phyloP scores from a whole-genome alignment of 2,113 vertebrate species.

The Brachypteracias leptosomus region DNA sequence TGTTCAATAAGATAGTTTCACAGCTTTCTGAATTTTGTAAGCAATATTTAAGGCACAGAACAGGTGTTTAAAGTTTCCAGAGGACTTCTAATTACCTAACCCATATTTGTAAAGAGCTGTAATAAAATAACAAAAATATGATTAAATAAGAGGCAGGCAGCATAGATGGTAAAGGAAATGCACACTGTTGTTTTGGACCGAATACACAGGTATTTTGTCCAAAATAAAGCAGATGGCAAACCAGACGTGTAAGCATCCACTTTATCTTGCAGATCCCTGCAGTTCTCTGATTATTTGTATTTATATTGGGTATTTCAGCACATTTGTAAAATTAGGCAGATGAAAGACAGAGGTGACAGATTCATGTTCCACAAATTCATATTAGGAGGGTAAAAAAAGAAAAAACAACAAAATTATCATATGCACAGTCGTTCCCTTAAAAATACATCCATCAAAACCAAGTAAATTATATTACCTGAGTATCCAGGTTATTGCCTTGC shows the following conservation, averaged over 20 bases:
- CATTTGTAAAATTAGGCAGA: conserved; percentile 49
- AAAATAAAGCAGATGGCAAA: conserved; percentile 66
- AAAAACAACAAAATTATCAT: neutral
- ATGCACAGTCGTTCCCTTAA: neutral
- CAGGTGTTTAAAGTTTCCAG: conserved; percentile 39
- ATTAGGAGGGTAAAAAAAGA: neutral
- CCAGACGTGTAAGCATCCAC: conserved; percentile 25
- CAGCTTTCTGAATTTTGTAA: neutral
- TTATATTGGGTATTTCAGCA: conserved; percentile 42
- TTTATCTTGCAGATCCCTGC: conserved; percentile 60
- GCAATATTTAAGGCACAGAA: conserved; percentile 1
- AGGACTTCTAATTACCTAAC: conserved; percentile 38
- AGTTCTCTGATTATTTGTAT: conserved; percentile 45
- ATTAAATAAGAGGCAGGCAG: conserved; percentile 56
- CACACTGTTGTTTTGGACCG: neutral
- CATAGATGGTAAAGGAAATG: conserved; percentile 31
- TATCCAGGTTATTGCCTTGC: neutral
- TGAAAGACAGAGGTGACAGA: conserved; percentile 32
- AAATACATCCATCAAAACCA: neutral
- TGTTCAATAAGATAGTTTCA: conserved; percentile 16
- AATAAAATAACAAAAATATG: conserved; percentile 60
- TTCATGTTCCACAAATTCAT: neutral
- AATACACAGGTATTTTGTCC: conserved; percentile 13
- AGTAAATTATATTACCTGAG: neutral
- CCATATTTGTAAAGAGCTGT: conserved; percentile 26